phyloP scores from a whole-genome alignment of 2,113 vertebrate species.

The Pleuronectes platessa region DNA sequence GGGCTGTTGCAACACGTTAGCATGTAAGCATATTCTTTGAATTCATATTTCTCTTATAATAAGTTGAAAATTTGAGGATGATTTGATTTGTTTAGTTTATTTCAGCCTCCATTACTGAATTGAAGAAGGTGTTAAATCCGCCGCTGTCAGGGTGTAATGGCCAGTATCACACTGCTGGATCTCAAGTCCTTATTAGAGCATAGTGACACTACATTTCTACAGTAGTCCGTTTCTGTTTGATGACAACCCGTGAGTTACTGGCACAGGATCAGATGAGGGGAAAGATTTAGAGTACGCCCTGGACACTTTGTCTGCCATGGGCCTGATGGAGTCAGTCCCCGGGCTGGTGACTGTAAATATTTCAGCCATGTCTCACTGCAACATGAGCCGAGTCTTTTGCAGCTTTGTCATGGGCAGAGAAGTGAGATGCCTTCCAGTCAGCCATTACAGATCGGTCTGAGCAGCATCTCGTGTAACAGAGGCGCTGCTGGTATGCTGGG shows the following conservation, averaged over 20 bases:
- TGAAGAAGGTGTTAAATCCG: too few species aligned
- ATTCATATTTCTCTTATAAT: background rate
- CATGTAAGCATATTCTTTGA: too few species aligned
- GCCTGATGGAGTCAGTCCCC: constrained; percentile 17
- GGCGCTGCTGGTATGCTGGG: constrained; percentile 50
- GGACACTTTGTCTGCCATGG: constrained; percentile 7
- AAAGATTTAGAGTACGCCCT: constrained; percentile 28
- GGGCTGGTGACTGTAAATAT: constrained; percentile 63
- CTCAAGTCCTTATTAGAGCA: constrained; percentile 26
- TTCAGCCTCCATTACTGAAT: background rate
- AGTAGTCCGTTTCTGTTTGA: constrained; percentile 22
- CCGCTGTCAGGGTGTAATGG: background rate
- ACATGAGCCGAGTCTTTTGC: constrained; percentile 46
- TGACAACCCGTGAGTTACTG: constrained; percentile 57
- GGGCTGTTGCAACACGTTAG: too few species aligned
- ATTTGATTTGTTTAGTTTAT: background rate
- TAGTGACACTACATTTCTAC: background rate
- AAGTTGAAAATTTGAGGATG: background rate
- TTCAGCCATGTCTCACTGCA: constrained; percentile 61
- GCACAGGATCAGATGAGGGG: constrained; percentile 53
- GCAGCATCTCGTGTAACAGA: constrained; percentile 44
- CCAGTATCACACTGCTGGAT: background rate
- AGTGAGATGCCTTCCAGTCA: constrained; percentile 57
- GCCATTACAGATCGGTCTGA: constrained; percentile 18
- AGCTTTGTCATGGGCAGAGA: constrained; percentile 33